Conservation (phyloP, 2,113 vertebrate species). For the Tragulus kanchil region DNA sequence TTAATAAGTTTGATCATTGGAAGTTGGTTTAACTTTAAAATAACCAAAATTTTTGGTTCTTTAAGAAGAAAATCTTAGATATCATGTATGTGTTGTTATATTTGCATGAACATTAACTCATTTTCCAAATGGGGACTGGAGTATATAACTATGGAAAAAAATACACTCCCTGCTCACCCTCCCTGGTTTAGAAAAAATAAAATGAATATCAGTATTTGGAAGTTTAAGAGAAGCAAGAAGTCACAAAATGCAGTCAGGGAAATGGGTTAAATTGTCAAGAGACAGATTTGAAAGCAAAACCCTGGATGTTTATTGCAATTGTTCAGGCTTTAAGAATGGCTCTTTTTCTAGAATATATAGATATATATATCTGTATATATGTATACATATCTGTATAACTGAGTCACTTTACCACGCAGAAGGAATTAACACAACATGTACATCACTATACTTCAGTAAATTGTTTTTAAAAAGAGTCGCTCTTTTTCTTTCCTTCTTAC, state of each 20-base stretch:
- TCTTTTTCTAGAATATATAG: background rate
- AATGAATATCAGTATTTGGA: background rate
- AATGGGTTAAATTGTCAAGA: background rate
- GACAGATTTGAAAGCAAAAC: background rate
- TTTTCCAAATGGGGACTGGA: constrained; percentile 2
- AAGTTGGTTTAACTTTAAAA: background rate
- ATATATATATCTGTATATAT: background rate
- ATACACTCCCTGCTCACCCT: background rate
- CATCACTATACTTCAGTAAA: background rate
- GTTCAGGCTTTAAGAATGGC: background rate
- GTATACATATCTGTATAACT: background rate
- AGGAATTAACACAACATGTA: background rate
- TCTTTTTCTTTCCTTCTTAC: background rate
- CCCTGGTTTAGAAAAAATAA: constrained; percentile 9
- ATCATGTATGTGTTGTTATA: background rate
- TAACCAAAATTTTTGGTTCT: background rate
- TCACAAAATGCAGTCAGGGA: background rate
- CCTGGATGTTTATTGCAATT: background rate
- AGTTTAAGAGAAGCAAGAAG: background rate
- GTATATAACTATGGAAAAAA: background rate
- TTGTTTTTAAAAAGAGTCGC: background rate
- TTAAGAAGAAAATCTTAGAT: background rate
- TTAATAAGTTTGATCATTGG: background rate
- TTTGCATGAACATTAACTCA: background rate
- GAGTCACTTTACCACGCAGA: background rate